Percentiles rank a stretch among this genome's conserved stretches.
These are phyloP conservation scores for Danio choprae DNA, from an alignment of 2,797 vertebrate genomes.

Conservation along the genomic window DNA sequence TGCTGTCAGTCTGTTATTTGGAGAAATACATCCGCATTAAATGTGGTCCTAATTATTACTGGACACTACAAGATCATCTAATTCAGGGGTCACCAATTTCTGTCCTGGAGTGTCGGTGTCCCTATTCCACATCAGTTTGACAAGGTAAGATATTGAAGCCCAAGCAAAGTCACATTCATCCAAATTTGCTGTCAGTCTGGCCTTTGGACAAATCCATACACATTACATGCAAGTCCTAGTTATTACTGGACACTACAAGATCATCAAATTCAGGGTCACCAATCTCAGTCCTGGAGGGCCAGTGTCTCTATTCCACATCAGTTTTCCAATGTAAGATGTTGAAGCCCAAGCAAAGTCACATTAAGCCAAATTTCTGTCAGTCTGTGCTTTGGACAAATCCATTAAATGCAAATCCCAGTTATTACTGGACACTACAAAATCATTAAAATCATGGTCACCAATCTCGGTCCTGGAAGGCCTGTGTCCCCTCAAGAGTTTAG, in stretches of 20 bases:
- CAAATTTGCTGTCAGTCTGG: neutral
- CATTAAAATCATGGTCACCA: too few species aligned
- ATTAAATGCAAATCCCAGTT: constrained; percentile 17
- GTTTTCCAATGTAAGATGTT: neutral
- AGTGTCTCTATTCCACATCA: too few species aligned
- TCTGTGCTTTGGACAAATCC: neutral
- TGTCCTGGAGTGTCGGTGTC: too few species aligned
- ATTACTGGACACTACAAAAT: constrained; percentile 16
- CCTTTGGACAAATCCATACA: neutral
- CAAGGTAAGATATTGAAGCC: neutral
- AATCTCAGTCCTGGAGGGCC: too few species aligned
- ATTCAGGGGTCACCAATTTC: too few species aligned
- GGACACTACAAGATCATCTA: constrained; percentile 26
- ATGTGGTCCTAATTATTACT: constrained; percentile 16
- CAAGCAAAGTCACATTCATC: constrained; percentile 31
- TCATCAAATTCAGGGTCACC: too few species aligned
- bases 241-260: constrained; percentile 12
- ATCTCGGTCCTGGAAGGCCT: too few species aligned
- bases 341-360: constrained; percentile 22
- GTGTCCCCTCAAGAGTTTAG: too few species aligned
- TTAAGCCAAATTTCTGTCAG: constrained; percentile 17
- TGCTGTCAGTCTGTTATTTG: neutral
- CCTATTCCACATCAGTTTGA: too few species aligned
- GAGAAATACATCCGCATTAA: neutral
- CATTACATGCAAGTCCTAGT: constrained; percentile 17